Conservation (phyloP, 2,888 invertebrate species). For the Tanytarsus gracilentus region DNA sequence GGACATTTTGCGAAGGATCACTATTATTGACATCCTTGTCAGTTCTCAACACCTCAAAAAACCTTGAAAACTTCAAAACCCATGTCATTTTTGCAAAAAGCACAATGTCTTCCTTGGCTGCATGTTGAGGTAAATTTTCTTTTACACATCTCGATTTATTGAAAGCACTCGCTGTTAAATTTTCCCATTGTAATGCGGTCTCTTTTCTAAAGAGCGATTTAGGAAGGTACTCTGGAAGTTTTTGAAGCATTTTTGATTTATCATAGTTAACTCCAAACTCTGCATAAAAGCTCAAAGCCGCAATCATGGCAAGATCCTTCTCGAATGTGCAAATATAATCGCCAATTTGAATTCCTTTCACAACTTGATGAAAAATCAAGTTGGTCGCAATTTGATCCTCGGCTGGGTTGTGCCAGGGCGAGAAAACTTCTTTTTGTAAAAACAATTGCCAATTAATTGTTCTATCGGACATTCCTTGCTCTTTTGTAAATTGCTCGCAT, state of each 20-base stretch:
- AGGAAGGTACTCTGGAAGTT: constrained; percentile 36
- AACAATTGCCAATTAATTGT: constrained; percentile 83
- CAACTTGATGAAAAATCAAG: constrained; percentile 81
- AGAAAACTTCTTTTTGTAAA: constrained; percentile 81
- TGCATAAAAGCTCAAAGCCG: constrained; percentile 83
- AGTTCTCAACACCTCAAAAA: constrained; percentile 80
- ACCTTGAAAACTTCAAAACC: constrained; percentile 89
- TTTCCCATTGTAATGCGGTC: constrained; percentile 61
- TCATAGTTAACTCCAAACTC: constrained; percentile 63
- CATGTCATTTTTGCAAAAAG: constrained; percentile 85
- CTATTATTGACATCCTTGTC: constrained; percentile 45
- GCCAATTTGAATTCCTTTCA: constrained; percentile 80
- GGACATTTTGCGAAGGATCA: constrained; percentile 55
- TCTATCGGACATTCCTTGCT: constrained; percentile 74
- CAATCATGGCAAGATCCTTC: constrained; percentile 77
- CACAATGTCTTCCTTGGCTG: constrained; percentile 84
- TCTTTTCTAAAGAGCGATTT: constrained; percentile 46
- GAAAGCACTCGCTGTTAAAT: constrained; percentile 61
- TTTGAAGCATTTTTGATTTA: constrained; percentile 34
- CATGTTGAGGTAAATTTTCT: constrained; percentile 53
- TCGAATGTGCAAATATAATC: constrained; percentile 81
- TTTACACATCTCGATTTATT: constrained; percentile 62
- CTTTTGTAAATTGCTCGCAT: constrained; percentile 91
- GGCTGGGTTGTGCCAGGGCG: constrained; percentile 83
- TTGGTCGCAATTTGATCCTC: constrained; percentile 75